Conservation (phyloP, 2,113 vertebrate species). For the Aptenodytes forsteri region DNA sequence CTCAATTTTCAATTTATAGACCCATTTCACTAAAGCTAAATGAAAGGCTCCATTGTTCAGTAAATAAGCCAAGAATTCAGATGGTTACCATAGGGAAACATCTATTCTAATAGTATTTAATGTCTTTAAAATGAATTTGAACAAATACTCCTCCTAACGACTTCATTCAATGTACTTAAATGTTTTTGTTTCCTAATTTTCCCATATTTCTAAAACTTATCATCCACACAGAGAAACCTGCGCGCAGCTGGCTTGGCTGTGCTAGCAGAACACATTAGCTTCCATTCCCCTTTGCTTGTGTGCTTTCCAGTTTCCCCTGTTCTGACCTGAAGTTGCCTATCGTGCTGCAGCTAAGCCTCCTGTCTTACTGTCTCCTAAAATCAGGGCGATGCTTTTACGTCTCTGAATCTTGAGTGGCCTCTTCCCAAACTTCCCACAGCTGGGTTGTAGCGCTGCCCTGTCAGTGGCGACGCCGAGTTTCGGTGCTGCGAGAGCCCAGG, state of each 20-base stretch:
- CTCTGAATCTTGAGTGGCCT: not conserved
- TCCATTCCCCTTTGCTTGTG: too few relatives aligned
- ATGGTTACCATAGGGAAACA: not conserved
- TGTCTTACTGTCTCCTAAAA: not conserved
- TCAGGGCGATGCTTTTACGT: not conserved
- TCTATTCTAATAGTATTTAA: not conserved
- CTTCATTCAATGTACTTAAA: not conserved
- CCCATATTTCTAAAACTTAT: not conserved
- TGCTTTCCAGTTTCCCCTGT: not conserved
- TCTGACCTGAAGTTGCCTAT: not conserved
- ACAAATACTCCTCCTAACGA: not conserved
- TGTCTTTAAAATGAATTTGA: not conserved
- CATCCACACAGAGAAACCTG: not conserved
- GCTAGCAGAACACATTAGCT: not conserved
- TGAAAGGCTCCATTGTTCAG: not conserved
- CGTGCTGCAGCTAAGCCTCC: not conserved
- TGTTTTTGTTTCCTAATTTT: not conserved
- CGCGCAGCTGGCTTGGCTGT: not conserved
- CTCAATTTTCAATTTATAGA: not conserved
- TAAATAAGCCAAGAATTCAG: not conserved
- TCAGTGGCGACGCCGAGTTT: rapidly evolving
- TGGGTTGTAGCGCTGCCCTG: not conserved
- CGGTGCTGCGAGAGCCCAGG: not conserved
- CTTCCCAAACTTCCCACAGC: not conserved
- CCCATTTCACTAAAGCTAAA: not conserved